Conservation (phyloP, 2,113 vertebrate species). For the Arvicanthis niloticus region DNA sequence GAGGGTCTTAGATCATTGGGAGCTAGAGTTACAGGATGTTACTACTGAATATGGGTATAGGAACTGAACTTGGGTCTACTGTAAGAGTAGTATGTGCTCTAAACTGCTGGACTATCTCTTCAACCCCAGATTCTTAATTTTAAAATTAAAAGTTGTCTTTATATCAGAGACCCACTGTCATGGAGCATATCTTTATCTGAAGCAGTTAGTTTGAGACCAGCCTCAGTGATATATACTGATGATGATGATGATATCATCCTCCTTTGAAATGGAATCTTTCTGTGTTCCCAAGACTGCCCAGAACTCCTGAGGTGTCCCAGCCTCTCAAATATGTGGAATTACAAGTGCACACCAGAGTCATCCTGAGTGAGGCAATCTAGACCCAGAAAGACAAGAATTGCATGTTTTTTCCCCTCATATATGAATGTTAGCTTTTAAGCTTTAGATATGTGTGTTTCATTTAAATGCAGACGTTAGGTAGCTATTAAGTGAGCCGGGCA, state of each 20-base stretch:
- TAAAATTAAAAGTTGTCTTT: slow-evolving; percentile 52
- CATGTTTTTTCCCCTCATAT: background rate
- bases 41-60: background rate
- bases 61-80: background rate
- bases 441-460: background rate
- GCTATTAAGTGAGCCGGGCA: background rate
- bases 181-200: background rate
- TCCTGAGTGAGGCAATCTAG: background rate
- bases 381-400: background rate
- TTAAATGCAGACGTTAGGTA: background rate
- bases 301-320: background rate
- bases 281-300: background rate
- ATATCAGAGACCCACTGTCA: background rate
- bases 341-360: background rate
- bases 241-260: background rate
- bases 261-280: background rate
- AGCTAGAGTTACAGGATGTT: background rate
- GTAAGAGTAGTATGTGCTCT: background rate
- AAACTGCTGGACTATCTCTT: background rate
- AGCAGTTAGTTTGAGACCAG: background rate
- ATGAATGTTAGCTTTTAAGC: background rate
- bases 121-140: background rate
- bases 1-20: background rate
- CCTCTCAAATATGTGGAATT: background rate
- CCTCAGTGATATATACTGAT: background rate